A percentile compares a stretch with the other conserved stretches of the same genome.
Conservation (phyloP, 1,140 invertebrate species). For the Drosophila nigrodunni region DNA sequence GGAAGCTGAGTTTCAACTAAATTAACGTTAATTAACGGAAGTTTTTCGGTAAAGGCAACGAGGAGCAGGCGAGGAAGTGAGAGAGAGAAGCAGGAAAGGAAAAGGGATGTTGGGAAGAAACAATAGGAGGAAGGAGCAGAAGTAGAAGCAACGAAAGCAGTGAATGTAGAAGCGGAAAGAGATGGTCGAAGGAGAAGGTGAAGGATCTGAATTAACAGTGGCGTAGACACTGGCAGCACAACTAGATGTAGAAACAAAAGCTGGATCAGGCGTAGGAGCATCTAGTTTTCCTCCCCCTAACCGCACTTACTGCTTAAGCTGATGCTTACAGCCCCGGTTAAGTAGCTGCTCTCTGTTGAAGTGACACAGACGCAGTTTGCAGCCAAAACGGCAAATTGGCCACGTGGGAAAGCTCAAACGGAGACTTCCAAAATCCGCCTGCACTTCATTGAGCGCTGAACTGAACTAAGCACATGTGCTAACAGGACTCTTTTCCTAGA, state of each 20-base stretch:
- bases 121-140: too few relatives aligned
- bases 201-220: too few relatives aligned
- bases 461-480: constrained; percentile 20
- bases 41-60: constrained; percentile 52
- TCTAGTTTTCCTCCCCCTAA: background rate
- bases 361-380: constrained; percentile 13
- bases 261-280: background rate
- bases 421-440: background rate
- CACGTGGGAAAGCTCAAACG: constrained; percentile 7
- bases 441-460: background rate
- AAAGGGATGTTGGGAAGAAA: too few relatives aligned
- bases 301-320: background rate
- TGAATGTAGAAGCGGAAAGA: constrained; percentile 37
- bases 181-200: background rate
- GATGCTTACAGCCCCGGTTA: constrained; percentile 18
- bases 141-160: constrained; percentile 27
- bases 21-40: constrained; percentile 84
- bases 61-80: too few relatives aligned
- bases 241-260: too few relatives aligned
- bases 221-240: background rate
- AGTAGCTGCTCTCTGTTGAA: constrained; percentile 45
- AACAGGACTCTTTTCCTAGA: background rate
- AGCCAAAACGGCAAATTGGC: constrained; percentile 42
- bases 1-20: constrained; percentile 78
- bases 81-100: too few relatives aligned